Evolutionary conservation across 2,113 vertebrate species (phyloP), one percentile per base, ranked within the genome.

Genomic region (Halcyon senegalensis): DNA sequence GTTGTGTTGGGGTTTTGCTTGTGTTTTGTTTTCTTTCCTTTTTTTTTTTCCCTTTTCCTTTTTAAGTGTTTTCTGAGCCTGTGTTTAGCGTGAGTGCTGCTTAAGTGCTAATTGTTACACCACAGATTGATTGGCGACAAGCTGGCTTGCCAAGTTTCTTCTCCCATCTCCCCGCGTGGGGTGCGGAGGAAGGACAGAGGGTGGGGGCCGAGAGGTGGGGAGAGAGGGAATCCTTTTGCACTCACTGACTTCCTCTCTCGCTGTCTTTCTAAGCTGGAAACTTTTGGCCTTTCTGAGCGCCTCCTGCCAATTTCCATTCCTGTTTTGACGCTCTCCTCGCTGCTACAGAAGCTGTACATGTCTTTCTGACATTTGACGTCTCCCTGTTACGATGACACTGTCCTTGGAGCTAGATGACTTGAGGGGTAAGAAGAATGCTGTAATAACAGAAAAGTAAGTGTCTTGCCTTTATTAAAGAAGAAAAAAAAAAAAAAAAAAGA

Each of bases 21-120:
- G 33, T 18, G 6, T 7, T 67, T 84, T 50, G 14, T 17, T 72
- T 51, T 27, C 19, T 15, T 44, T 44, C 12, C n/a, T 62, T 70
- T 39, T 37, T 46, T 51, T 21, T 31, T 31, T 31, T 31, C 18
- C 55, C 6, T 41, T 88, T 91, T 94, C 79, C 89, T 85, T 94
- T 66, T 92, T 73, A 69, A 98, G 97, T 98, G 97, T 98, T 98
- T 98, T 98, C 96, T 96, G 96, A 97, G 96, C 88, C 74, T 75
- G 95, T 97, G 97, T 98, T 98, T 98, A 98, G 97, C 93, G 84
- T 94, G 98, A 98, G 97, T 98, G 98, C 97, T 95, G 97, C 97
- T 98, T 98, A 98, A 98, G 98, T 98, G 98, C 98, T 99, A 98
- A 98, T 97, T 98, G 98, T 98, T 98, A 98, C 98, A 98, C 99